Percentiles rank a stretch among this genome's conserved stretches.
Conservation (phyloP, 2,888 invertebrate species). For the Seladonia tumulorum region DNA sequence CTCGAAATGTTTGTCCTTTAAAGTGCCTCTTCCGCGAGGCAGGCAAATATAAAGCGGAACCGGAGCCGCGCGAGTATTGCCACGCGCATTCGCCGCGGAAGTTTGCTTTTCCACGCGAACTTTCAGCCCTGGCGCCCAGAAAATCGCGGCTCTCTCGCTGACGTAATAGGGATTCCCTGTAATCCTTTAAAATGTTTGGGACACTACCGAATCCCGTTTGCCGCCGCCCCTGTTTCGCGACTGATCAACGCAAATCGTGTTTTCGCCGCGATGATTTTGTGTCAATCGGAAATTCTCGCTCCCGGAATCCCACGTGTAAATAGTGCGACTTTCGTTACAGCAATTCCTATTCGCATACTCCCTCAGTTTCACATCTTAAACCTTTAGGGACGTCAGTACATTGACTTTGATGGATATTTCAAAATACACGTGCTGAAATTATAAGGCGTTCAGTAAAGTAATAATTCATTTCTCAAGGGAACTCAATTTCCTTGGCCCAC, state of each 20-base stretch:
- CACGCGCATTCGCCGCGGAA: conserved; percentile 19
- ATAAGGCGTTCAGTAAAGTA: not conserved
- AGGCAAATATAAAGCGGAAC: conserved; percentile 44
- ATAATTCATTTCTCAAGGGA: no score
- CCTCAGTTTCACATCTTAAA: not conserved
- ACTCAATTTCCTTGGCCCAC: no score
- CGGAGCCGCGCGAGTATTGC: not conserved
- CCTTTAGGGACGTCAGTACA: fast-evolving
- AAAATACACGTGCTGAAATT: not conserved
- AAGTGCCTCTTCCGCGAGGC: conserved; percentile 53
- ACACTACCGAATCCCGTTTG: not conserved
- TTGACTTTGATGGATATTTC: not conserved
- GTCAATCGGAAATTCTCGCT: not conserved
- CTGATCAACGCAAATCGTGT: not conserved
- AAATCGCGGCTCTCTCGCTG: conserved; percentile 11
- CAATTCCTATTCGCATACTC: not conserved
- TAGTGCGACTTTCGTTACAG: not conserved
- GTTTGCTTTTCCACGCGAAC: conserved; percentile 35
- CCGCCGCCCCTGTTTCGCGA: not conserved
- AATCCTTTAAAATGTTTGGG: conserved; percentile 38
- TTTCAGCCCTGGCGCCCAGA: not conserved
- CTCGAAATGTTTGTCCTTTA: conserved; percentile 62
- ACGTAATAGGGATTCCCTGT: conserved; percentile 33
- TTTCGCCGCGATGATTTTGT: not conserved
- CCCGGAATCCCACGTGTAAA: not conserved